Base-by-base conservation (phyloP, 1,140 invertebrate genomes). In the Forficula auricularia region DNA sequence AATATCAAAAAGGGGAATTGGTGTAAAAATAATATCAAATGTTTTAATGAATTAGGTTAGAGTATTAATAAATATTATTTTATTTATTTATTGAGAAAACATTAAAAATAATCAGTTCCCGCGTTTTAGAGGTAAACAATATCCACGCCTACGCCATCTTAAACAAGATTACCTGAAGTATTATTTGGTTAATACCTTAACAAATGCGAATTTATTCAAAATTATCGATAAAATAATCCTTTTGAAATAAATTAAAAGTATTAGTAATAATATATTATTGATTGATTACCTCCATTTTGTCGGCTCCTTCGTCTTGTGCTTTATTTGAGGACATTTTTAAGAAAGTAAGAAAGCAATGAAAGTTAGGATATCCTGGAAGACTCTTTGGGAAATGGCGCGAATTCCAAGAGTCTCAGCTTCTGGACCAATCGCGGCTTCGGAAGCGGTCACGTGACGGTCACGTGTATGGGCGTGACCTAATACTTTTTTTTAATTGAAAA, bases 121-220 rank as follows among this genome's bases (percentile, higher is more conserved):
- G 57, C 57, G 59, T 60, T 60, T 59, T 57, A 53, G 58, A 52
- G 56, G 58, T 58, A 55, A 56, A 44, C 53, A 51, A 40, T 15
- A 56, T 55, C 57, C 59, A 58, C 56, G 56, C 58, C 56, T 50
- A 55, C 52, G 50, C 37, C 35, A 48, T 43, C 38, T 47, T 54
- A 48, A 43, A 49, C 55, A 54, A 59, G 54, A 57, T 50, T 42
- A 45, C 50, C 40, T 48, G 54, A 54, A 38, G 3, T 19, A 12
- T 38, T 20, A 34, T 15, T 20, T 22, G 14, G 15, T 9, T 38
- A 12, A 38, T 27, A 38, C 18, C 36, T n/a, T 22, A 38, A 33
- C 7, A 7, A 36, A 38, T 20, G 10, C 15, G 16, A 16, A 32
- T 9, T 3, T n/a, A 12, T 14, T 9, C 12, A 44, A 16, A 15